Conservation (phyloP, 2,797 vertebrate genomes). For the Enteromius paludinosus region DNA sequence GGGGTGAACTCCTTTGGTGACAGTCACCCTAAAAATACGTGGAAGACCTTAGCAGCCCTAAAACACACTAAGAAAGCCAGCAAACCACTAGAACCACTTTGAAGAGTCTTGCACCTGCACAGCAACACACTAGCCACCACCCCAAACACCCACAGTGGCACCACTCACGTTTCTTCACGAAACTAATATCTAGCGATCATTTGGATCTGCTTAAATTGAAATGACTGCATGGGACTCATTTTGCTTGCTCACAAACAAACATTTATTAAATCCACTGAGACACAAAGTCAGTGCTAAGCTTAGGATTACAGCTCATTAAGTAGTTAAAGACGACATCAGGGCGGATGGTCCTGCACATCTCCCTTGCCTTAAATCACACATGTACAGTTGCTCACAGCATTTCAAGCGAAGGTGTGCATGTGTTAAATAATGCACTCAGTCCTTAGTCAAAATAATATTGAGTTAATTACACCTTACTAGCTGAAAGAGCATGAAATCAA, state of each 20-base stretch:
- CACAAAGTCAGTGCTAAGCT: conserved; percentile 42
- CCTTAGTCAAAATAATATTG: neutral
- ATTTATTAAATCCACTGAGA: conserved; percentile 35
- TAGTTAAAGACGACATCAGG: conserved; percentile 45
- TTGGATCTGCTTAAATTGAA: conserved; percentile 28
- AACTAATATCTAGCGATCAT: neutral
- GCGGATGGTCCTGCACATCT: conserved; percentile 21
- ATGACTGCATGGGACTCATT: conserved; percentile 11
- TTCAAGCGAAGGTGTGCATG: neutral
- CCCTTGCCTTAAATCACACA: conserved; percentile 27
- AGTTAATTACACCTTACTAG: neutral
- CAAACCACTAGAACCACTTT: neutral
- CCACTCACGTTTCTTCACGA: neutral
- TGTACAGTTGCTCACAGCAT: conserved; percentile 13
- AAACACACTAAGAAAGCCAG: neutral
- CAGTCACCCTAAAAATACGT: neutral
- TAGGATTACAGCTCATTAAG: conserved; percentile 47
- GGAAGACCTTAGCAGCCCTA: no score
- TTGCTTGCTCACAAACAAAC: conserved; percentile 11
- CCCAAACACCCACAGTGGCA: neutral
- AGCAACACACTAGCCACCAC: neutral
- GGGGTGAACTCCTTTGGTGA: neutral
- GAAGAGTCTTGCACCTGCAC: neutral
- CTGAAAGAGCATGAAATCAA: neutral
- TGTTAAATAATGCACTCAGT: neutral